phyloP scores from a whole-genome alignment of 2,113 vertebrate species.

The Oriolus oriolus region DNA sequence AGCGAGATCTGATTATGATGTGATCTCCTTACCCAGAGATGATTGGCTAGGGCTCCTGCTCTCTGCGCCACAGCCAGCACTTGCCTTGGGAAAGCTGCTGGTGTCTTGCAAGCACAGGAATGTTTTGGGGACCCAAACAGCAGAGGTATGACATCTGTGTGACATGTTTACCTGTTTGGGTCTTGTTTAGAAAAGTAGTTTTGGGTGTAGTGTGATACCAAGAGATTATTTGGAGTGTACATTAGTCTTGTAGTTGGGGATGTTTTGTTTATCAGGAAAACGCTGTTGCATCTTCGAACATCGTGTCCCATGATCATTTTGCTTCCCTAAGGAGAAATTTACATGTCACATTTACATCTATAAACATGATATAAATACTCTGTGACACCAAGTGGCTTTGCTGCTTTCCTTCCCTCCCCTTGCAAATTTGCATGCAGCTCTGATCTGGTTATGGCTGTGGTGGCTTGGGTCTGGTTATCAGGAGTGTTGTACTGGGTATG shows the following conservation, averaged over 20 bases:
- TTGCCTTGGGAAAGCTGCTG: not conserved
- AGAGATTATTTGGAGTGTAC: not conserved
- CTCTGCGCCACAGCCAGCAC: not conserved
- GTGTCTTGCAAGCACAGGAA: not conserved
- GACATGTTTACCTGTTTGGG: not conserved
- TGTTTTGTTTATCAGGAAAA: not conserved
- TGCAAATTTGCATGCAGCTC: rapidly evolving
- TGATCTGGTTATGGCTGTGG: not conserved
- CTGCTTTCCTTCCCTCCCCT: not conserved
- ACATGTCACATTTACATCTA: not conserved
- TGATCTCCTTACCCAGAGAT: not conserved
- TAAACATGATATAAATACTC: not conserved
- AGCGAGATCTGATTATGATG: conserved; percentile 8
- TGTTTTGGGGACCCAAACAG: not conserved
- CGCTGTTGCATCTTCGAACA: not conserved
- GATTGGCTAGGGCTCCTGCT: not conserved
- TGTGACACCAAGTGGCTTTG: not conserved
- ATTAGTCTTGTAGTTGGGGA: not conserved
- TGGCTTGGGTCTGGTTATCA: not conserved
- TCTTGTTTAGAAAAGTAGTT: not conserved
- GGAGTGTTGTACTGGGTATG: not conserved
- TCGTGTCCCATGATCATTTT: not conserved
- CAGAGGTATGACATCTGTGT: not conserved
- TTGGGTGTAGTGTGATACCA: not conserved
- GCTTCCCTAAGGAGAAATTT: not conserved